Evolutionary conservation across 2,888 invertebrate genomes (phyloP).

Genomic region (Synergus itoensis): DNA sequence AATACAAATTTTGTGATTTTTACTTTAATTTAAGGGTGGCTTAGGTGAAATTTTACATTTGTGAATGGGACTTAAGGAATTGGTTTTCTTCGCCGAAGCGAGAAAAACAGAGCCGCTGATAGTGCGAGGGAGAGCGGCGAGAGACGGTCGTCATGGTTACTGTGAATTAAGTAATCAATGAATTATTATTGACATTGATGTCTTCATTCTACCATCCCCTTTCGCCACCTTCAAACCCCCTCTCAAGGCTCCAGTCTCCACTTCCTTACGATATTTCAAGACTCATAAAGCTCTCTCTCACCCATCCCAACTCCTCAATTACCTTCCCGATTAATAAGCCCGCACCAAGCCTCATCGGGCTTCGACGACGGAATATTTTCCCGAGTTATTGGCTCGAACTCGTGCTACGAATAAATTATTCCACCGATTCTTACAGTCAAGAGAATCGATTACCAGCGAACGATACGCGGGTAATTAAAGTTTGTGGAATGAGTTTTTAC

Average conservation of each 20-base stretch:
- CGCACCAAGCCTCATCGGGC: conserved; percentile 67
- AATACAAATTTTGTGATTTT: neutral
- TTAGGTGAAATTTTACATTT: neutral
- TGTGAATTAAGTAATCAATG: conserved; percentile 77
- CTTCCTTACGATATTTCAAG: conserved; percentile 68
- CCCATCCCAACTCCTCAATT: conserved; percentile 44
- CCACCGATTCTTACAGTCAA: conserved; percentile 5
- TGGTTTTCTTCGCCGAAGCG: conserved; percentile 65
- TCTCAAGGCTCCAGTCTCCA: conserved; percentile 17
- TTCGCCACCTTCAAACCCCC: conserved; percentile 54
- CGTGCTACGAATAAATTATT: conserved; percentile 53
- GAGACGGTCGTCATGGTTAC: conserved; percentile 75
- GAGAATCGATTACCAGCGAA: conserved; percentile 41
- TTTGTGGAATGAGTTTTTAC: neutral
- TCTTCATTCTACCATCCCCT: conserved; percentile 67
- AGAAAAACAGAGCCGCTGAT: conserved; percentile 73
- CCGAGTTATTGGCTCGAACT: conserved; percentile 44
- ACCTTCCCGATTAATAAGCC: conserved; percentile 72
- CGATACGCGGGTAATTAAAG: conserved; percentile 17
- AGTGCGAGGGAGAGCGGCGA: conserved; percentile 63
- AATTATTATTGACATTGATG: conserved; percentile 78
- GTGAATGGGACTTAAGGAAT: conserved; percentile 39
- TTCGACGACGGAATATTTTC: conserved; percentile 55
- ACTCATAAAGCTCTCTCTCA: conserved; percentile 65
- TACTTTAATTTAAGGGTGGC: neutral